A percentile compares a stretch with the other conserved stretches of the same genome.
phyloP scores from a whole-genome alignment of 2,113 vertebrate species.

The Lophius piscatorius region DNA sequence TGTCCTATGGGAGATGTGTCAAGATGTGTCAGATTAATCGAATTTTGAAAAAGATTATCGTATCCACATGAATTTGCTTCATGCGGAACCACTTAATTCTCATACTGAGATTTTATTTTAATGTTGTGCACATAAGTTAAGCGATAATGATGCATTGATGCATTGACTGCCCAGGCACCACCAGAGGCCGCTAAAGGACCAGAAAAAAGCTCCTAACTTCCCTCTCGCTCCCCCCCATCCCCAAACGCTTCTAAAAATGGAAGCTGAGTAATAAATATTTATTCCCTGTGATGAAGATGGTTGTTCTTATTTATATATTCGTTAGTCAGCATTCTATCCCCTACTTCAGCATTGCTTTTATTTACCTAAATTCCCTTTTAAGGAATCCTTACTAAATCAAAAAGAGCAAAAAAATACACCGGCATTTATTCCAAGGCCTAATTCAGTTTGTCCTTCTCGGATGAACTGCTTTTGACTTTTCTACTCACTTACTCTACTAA shows the following conservation, averaged over 20 bases:
- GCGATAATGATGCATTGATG: background rate
- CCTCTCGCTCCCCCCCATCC: too few species aligned
- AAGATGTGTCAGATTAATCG: too few species aligned
- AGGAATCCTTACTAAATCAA: constrained; percentile 2
- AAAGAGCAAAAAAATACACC: constrained; percentile 3
- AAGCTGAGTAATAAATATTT: constrained; percentile 44
- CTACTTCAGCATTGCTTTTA: background rate
- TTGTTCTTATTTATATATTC: constrained; percentile 23
- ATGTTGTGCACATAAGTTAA: too few species aligned
- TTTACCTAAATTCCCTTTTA: constrained; percentile 26
- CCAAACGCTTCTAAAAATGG: too few species aligned
- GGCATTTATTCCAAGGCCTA: background rate
- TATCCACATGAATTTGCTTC: too few species aligned
- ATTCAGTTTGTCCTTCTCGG: too few species aligned
- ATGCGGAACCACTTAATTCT: too few species aligned
- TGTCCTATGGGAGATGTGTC: too few species aligned
- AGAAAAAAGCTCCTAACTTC: constrained; percentile 17
- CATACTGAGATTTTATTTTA: too few species aligned
- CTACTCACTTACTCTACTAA: too few species aligned
- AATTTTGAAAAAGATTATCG: too few species aligned
- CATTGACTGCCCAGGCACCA: constrained; percentile 29
- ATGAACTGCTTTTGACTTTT: too few species aligned
- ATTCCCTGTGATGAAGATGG: constrained; percentile 21
- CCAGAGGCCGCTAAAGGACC: constrained; percentile 60
- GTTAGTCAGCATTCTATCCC: constrained; percentile 41